phyloP scores from a whole-genome alignment of 2,797 vertebrate species.

The Apogon hyalosoma region DNA sequence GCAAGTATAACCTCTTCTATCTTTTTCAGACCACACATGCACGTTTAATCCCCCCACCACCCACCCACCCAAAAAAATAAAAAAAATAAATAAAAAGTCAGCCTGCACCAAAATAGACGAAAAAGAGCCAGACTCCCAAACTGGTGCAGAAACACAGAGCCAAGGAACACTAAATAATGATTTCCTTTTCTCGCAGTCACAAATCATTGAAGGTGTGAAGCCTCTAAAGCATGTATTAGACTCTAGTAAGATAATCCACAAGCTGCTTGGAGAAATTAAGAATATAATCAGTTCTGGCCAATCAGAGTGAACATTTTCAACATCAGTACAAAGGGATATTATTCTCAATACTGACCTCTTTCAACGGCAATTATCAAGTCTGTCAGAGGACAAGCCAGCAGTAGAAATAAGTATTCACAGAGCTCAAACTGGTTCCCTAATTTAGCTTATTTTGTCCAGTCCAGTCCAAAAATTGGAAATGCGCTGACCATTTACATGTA shows the following conservation, averaged over 20 bases:
- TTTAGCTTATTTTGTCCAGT: too few species aligned
- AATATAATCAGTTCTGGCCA: neutral
- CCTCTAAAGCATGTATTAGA: slow-evolving; percentile 11
- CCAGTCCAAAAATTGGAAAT: too few species aligned
- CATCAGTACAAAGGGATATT: too few species aligned
- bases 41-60: neutral
- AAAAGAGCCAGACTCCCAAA: slow-evolving; percentile 35
- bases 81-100: slow-evolving; percentile 1
- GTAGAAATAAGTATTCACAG: too few species aligned
- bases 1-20: slow-evolving; percentile 34
- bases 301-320: too few species aligned
- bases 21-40: slow-evolving; percentile 18
- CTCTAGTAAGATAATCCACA: slow-evolving; percentile 22
- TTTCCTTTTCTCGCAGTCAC: slow-evolving; percentile 28
- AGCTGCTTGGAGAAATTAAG: neutral
- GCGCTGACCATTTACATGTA: too few species aligned
- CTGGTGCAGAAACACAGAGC: slow-evolving; percentile 1
- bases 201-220: slow-evolving; percentile 37
- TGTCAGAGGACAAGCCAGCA: too few species aligned
- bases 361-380: too few species aligned
- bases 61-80: too few species aligned
- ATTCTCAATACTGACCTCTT: too few species aligned
- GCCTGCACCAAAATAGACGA: slow-evolving; percentile 26
- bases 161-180: slow-evolving; percentile 19
- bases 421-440: too few species aligned